A percentile compares a stretch with the other conserved stretches of the same genome.
phyloP scores from a whole-genome alignment of 2,888 invertebrate species.

The Drosophila fulvimacula region DNA sequence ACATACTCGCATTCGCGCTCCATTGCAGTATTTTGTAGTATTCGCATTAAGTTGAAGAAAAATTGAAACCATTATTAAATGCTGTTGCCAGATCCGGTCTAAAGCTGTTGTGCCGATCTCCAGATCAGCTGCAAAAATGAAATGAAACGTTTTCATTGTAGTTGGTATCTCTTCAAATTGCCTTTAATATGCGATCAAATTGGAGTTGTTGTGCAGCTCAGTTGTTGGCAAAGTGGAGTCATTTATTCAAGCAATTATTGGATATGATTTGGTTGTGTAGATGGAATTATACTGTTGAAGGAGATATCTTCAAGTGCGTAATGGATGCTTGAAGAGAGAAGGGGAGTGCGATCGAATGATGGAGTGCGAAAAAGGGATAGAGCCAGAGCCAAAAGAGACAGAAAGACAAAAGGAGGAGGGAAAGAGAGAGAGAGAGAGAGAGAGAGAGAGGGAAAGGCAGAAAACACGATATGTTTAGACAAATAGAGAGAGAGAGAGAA shows the following conservation, averaged over 20 bases:
- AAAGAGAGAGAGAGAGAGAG: neutral
- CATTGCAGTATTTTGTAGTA: slow-evolving; percentile 16
- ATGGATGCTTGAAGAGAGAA: neutral
- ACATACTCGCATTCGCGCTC: slow-evolving; percentile 11
- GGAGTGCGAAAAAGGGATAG: neutral
- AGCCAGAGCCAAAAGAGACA: neutral
- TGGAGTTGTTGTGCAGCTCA: neutral
- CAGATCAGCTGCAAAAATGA: slow-evolving; percentile 15
- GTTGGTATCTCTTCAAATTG: slow-evolving; percentile 1
- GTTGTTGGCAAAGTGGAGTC: neutral
- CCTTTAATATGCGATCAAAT: slow-evolving; percentile 7
- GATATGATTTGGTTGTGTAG: neutral
- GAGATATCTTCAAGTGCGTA: neutral
- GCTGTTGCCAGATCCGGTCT: slow-evolving; percentile 32
- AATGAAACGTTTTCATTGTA: slow-evolving; percentile 30
- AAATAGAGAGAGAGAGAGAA: too few species aligned
- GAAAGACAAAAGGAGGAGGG: too few species aligned
- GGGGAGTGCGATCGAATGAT: neutral
- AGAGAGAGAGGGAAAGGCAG: too few species aligned
- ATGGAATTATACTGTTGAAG: neutral
- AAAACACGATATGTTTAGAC: too few species aligned
- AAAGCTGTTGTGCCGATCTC: slow-evolving; percentile 19
- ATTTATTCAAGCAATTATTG: neutral
- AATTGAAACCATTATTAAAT: slow-evolving; percentile 48
- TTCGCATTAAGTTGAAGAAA: slow-evolving; percentile 11